A percentile compares a stretch with the other conserved stretches of the same genome.
phyloP scores from a whole-genome alignment of 1,140 invertebrate species.

The Aphelinus certus region DNA sequence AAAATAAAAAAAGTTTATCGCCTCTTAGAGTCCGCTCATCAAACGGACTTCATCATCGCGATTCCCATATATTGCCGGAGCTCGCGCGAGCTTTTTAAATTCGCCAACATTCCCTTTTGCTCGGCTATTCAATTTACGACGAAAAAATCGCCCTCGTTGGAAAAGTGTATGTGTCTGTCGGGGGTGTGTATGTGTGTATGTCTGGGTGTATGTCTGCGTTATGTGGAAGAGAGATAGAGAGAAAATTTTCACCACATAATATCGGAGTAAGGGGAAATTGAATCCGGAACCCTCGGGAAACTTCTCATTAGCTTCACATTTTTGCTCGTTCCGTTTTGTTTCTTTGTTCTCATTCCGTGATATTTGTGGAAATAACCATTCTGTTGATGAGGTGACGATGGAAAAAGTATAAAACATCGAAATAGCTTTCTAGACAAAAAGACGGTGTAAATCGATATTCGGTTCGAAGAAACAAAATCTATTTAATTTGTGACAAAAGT shows the following conservation, averaged over 20 bases:
- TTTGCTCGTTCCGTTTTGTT: neutral
- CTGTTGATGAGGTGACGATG: neutral
- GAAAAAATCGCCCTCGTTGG: too few species aligned
- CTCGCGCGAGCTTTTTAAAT: too few species aligned
- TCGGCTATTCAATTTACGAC: neutral
- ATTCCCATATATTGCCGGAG: too few species aligned
- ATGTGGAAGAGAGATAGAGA: too few species aligned
- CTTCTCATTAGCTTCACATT: conserved; percentile 24
- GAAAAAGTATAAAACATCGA: conserved; percentile 5
- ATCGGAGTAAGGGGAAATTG: neutral
- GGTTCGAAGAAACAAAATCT: too few species aligned
- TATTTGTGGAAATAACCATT: too few species aligned
- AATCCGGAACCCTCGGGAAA: conserved; percentile 4
- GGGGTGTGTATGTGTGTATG: too few species aligned
- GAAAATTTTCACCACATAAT: too few species aligned
- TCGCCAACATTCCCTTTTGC: neutral
- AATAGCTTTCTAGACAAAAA: neutral
- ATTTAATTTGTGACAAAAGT: too few species aligned
- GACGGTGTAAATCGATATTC: neutral
- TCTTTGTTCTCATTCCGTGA: neutral
- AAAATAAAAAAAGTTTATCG: neutral
- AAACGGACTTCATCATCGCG: conserved; percentile 1
- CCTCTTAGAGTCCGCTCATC: neutral
- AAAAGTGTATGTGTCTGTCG: too few species aligned
- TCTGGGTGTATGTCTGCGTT: neutral